These are phyloP conservation scores for Yasuhikotakia modesta DNA, from an alignment of 2,797 vertebrate genomes.

Conservation along the genomic window DNA sequence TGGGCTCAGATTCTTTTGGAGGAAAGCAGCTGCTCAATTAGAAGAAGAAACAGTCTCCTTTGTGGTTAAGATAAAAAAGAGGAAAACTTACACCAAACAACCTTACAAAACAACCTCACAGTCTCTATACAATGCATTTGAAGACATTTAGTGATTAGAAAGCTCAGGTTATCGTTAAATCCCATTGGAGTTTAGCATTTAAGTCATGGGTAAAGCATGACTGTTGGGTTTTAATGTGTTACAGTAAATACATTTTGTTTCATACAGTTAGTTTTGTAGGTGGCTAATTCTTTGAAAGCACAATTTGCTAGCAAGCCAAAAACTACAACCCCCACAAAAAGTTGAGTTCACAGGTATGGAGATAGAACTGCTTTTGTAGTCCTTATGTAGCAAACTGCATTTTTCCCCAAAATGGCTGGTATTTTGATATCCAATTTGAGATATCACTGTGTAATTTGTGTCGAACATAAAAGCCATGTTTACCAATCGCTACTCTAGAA, in stretches of 20 bases:
- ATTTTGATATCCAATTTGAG: too few relatives aligned
- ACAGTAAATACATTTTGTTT: too few relatives aligned
- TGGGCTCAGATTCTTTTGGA: constrained; percentile 33
- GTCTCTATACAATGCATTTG: background rate
- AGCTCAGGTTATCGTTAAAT: background rate
- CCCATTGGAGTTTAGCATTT: background rate
- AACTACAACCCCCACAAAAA: too few relatives aligned
- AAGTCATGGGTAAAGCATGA: background rate
- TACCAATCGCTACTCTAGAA: background rate
- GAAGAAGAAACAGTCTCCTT: constrained; percentile 12
- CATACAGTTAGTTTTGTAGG: background rate
- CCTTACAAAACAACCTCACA: background rate
- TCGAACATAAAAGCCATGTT: background rate
- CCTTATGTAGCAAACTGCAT: too few relatives aligned
- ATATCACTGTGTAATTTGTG: too few relatives aligned
- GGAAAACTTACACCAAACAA: constrained; percentile 1
- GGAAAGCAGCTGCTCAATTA: constrained; percentile 45
- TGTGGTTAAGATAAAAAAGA: constrained; percentile 7
- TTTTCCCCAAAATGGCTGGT: too few relatives aligned
- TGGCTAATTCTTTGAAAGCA: too few relatives aligned
- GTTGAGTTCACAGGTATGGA: too few relatives aligned
- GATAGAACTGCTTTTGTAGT: too few relatives aligned
- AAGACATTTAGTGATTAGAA: background rate
- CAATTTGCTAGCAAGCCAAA: too few relatives aligned
- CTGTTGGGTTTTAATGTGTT: too few relatives aligned